Conservation (phyloP, 2,113 vertebrate genomes). For the Camelus bactrianus region DNA sequence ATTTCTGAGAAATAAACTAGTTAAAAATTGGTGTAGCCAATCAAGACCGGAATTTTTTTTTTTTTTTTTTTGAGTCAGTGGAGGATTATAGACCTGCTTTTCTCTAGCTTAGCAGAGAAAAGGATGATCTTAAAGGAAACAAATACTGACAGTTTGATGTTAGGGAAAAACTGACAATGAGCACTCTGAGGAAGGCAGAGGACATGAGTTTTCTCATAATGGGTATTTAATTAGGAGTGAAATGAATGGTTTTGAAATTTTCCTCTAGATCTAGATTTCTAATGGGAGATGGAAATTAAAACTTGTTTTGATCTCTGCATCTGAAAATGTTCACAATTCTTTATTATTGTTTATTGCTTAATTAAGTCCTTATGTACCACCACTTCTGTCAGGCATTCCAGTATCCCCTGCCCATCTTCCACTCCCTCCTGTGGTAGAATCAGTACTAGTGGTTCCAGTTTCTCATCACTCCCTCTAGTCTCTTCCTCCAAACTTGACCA, state of each 20-base stretch:
- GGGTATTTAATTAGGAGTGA: slow-evolving; percentile 55
- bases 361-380: background rate
- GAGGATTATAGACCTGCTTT: slow-evolving; percentile 32
- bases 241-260: slow-evolving; percentile 44
- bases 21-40: slow-evolving; percentile 4
- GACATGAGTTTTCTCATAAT: slow-evolving; percentile 51
- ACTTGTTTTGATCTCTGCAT: slow-evolving; percentile 22
- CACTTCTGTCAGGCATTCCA: background rate
- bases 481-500: background rate
- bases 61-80: background rate
- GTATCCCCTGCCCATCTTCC: background rate
- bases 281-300: slow-evolving; percentile 50
- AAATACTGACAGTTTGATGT: slow-evolving; percentile 45
- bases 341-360: slow-evolving; percentile 49
- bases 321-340: slow-evolving; percentile 33
- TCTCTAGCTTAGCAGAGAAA: slow-evolving; percentile 16
- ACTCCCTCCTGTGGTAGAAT: background rate
- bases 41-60: background rate
- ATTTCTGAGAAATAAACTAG: slow-evolving; percentile 35
- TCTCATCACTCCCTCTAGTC: background rate
- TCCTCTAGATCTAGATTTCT: slow-evolving; percentile 24
- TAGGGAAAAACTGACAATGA: slow-evolving; percentile 46
- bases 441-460: background rate
- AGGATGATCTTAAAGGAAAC: slow-evolving; percentile 25
- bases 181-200: background rate